Evolutionary conservation across 1,140 invertebrate species (phyloP), one percentile per base, ranked within the genome.

Genomic region (Brachionus paranguensis): DNA sequence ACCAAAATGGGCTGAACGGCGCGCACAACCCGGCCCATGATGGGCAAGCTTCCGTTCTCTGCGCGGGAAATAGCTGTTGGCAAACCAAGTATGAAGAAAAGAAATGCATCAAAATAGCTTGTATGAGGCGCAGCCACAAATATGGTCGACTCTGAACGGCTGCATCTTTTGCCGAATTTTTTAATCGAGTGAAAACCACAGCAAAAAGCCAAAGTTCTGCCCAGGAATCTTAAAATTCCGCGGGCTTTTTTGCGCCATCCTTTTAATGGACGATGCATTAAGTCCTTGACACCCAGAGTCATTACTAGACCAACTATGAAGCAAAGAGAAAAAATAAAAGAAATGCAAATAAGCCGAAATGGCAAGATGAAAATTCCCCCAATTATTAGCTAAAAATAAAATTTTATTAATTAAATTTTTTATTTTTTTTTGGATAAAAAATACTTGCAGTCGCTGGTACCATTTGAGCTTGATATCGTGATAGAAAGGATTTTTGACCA

Each of bases 1-100:
- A 98, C 96, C 87, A 96, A 96, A 14, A 98, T 94, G 0, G 96
- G 95, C 89, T 98, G 96, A 0, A 95, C 95, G 87, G 94, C 96
- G 88, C 95, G 94, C 83, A 96, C 95, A 50, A 97, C 90, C 89
- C 94, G 95, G 93, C 94, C 94, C 85, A 95, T 92, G 88, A 94
- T 93, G 85, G 93, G 93, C 88, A 94, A 92, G 86, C 92, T 91
- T 79, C 91, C 91, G 88, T 93, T 94, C 88, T 95, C 94, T 85
- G 93, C 91, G 86, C 93, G 91, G 85, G 93, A 93, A 88, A 95
- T 93, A 86, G 93, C 93, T 20, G 93, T 93, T 11, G 94, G 93
- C 88, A 94, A 93, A 86, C 91, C 92, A 14, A 92, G 93, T 85
- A 93, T 92, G 88, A 94, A 94, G 85, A 93, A 92, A 85, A 94